phyloP scores from a whole-genome alignment of 2,113 vertebrate genomes.

The Hiodon tergisus region DNA sequence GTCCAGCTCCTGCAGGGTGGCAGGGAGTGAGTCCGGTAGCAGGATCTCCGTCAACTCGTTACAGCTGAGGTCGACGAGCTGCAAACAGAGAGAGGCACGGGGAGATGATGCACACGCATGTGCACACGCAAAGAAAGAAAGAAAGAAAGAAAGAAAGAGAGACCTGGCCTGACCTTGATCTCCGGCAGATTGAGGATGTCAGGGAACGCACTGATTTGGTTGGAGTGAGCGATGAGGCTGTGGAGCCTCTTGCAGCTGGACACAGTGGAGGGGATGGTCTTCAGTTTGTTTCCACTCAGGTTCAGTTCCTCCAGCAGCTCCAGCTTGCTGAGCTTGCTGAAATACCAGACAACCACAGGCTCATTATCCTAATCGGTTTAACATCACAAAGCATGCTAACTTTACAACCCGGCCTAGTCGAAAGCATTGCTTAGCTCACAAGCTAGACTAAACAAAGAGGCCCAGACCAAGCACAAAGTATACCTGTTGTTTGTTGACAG shows the following conservation, averaged over 20 bases:
- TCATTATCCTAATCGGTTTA: background rate
- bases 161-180: conserved; percentile 77
- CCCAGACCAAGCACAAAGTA: too few species aligned
- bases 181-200: conserved; percentile 86
- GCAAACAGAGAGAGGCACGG: conserved; percentile 26
- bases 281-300: conserved; percentile 90
- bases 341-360: background rate
- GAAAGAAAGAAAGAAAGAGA: background rate
- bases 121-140: conserved; percentile 5
- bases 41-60: conserved; percentile 91
- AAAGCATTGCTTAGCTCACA: too few species aligned
- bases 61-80: conserved; percentile 93
- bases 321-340: conserved; percentile 88
- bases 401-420: too few species aligned
- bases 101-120: conserved; percentile 7
- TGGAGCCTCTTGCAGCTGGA: conserved; percentile 88
- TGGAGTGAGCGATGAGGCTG: conserved; percentile 86
- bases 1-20: conserved; percentile 85
- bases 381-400: too few species aligned
- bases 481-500: too few species aligned
- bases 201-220: conserved; percentile 88
- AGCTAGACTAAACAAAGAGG: too few species aligned
- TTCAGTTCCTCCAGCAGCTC: conserved; percentile 90
- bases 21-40: conserved; percentile 78
- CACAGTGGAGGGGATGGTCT: conserved; percentile 89